Evolutionary conservation across 1,140 invertebrate genomes (phyloP), one percentile per base, ranked within the genome.

Genomic region (Brachionus manjavacas): DNA sequence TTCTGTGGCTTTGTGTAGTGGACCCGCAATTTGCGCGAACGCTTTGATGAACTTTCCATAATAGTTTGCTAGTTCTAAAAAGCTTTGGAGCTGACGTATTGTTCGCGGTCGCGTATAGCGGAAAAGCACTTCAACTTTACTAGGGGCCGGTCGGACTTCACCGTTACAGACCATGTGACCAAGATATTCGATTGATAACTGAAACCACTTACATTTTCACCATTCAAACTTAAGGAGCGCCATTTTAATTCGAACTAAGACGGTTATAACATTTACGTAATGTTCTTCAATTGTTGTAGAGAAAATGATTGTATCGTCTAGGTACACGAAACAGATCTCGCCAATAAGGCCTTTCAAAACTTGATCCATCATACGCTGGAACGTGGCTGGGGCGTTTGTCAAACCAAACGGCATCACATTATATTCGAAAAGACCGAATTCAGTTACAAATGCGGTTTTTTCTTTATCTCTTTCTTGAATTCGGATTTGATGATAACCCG

Each of bases 391-490:
- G 28, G 28, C 28, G 28, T 84, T 84, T 28, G 83, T 85, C 4
- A 87, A 35, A 1, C 86, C 85, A 70, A 86, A 85, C 25, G 76
- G 68, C 85, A 85, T 86, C 11, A 74, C 2, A 3, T 9, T 35
- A 60, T 31, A 81, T 60, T 86, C 83, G 78, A 84, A 86, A 1
- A 85, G 28, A 0, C 85, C 86, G 52, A 78, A 85, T 68, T 72
- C 80, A 3, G 85, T 85, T 6, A 81, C 25, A 84, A 86, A 86
- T 20, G 85, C 84, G 11, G 85, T 85, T 55, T 87, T 87, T 43
- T 85, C 25, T 25, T 72, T 41, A 20, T 79, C 83, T 12, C 80
- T 49, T 39, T 28, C 11, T 11, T 79, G 43, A 14, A 86, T 39
- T 23, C 68, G 23, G 23, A 86, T 83, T 23, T 85, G 43, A 85